These are phyloP conservation scores for Phengaris arion DNA, from an alignment of 2,888 invertebrate genomes.

Conservation along the genomic window DNA sequence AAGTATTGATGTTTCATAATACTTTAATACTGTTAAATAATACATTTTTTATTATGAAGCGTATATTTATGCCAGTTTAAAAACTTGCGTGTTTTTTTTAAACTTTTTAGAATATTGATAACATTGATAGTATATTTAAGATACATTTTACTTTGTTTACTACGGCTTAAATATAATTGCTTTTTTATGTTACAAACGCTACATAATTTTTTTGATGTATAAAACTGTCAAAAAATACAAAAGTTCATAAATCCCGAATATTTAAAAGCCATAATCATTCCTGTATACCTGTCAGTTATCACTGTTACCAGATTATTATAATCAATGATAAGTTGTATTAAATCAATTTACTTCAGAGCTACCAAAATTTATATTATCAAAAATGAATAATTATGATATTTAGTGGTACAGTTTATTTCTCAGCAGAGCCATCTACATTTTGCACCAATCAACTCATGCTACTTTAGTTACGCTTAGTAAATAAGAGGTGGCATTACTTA, in stretches of 20 bases:
- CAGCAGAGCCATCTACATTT: not conserved
- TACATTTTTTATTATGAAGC: not conserved
- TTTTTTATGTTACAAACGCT: too few species aligned
- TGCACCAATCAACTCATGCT: not conserved
- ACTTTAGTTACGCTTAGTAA: not conserved
- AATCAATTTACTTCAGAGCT: not conserved
- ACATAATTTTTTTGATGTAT: not conserved
- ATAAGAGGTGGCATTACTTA: not conserved
- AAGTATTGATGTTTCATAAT: not conserved
- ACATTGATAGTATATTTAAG: too few species aligned
- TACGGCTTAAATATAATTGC: too few species aligned
- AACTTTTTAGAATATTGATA: too few species aligned
- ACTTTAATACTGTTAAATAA: not conserved
- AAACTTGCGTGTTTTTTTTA: too few species aligned
- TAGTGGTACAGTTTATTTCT: not conserved
- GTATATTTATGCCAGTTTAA: not conserved
- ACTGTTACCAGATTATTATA: not conserved
- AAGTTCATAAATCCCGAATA: not conserved
- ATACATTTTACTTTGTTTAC: too few species aligned
- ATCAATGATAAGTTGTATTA: not conserved
- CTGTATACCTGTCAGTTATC: not conserved
- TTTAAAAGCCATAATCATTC: not conserved
- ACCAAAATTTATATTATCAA: too few species aligned
- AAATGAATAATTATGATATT: too few species aligned
- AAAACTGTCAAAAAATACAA: not conserved